Percentiles rank a stretch among this genome's conserved stretches.
These are phyloP conservation scores for Amorpha juglandis DNA, from an alignment of 2,888 invertebrate species.

Conservation along the genomic window DNA sequence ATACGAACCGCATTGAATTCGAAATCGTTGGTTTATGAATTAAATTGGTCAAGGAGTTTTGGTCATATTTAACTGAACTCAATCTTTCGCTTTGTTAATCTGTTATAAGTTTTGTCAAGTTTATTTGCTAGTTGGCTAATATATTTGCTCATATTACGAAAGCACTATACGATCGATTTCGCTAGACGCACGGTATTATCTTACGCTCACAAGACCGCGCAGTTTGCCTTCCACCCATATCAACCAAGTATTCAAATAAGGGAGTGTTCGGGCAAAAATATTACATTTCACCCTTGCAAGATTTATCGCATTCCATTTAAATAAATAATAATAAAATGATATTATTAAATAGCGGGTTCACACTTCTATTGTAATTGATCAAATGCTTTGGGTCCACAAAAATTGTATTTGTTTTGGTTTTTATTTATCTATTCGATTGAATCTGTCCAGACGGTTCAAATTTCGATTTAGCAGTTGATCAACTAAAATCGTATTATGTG, in stretches of 20 bases:
- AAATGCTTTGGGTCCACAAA: no score
- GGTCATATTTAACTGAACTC: conserved; percentile 5
- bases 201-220: not conserved
- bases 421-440: not conserved
- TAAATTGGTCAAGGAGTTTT: not conserved
- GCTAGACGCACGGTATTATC: not conserved
- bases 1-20: no score
- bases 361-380: no score
- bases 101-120: not conserved
- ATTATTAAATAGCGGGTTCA: no score
- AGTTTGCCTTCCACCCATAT: not conserved
- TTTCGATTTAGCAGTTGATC: no score
- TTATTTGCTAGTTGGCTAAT: not conserved
- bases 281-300: conserved; percentile 9
- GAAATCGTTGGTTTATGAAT: no score
- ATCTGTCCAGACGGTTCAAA: no score
- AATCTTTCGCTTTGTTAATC: not conserved
- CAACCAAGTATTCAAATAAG: not conserved
- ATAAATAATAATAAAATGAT: no score
- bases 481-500: no score
- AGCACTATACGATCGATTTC: not conserved
- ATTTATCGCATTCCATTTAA: conserved; percentile 12
- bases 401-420: not conserved
- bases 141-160: not conserved
- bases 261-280: not conserved